Evolutionary conservation across 2,797 vertebrate genomes (phyloP).

Genomic region (Myotis myotis): DNA sequence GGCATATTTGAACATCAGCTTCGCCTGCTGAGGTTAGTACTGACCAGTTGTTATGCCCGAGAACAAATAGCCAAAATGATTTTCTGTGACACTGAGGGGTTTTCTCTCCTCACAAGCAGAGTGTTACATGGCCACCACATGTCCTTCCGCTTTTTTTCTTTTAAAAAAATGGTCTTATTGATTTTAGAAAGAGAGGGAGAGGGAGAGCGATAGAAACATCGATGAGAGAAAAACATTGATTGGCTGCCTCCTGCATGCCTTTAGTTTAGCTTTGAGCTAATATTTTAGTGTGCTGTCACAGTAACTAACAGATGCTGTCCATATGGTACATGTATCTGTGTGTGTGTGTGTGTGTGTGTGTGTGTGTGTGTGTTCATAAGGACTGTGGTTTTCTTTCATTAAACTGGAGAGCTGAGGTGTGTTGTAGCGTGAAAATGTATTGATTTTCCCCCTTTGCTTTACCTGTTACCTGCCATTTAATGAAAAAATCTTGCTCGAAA

Average conservation of each 20-base stretch:
- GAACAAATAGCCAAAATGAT: neutral
- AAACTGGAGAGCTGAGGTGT: neutral
- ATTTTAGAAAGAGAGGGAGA: no score
- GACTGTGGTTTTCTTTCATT: neutral
- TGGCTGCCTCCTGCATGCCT: no score
- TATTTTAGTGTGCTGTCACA: neutral
- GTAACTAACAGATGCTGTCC: neutral
- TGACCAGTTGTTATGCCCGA: neutral
- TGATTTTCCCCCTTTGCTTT: neutral
- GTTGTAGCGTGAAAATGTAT: neutral
- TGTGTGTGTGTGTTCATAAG: neutral
- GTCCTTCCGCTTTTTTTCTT: neutral
- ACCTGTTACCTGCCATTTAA: constrained; percentile 51
- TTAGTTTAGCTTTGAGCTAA: neutral
- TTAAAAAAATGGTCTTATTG: no score
- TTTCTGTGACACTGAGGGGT: neutral
- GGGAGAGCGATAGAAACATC: no score
- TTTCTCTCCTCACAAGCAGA: neutral
- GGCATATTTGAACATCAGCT: neutral
- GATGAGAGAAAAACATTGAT: no score
- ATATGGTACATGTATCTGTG: fast-evolving
- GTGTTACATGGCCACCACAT: neutral
- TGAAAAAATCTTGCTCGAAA: constrained; percentile 73
- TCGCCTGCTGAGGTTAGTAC: neutral
- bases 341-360: neutral